Evolutionary conservation across 92 coral and sea anemone genomes (phyloP), one percentile per base, ranked within the genome.

Genomic region (Desmophyllum pertusum): DNA sequence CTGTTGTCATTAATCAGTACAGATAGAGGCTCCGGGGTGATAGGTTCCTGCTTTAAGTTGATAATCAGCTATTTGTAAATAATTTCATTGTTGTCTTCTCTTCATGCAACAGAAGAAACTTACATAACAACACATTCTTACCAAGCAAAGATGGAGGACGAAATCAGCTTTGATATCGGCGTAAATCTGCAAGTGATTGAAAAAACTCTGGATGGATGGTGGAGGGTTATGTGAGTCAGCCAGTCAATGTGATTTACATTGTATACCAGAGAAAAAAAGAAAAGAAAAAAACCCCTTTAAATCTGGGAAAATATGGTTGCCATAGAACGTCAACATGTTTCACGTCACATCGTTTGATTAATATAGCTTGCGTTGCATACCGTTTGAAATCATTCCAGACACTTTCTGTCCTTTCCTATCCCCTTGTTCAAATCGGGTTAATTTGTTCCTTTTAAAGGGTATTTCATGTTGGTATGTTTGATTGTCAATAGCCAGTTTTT

Each of bases 101-200:
- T 61, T 23, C 4, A 25, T 82, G 45, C 39, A 65, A 29, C 72
- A 89, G 92, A 84, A 30, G 89, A 89, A 68, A 79, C 69, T 43
- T 81, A 89, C 69, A 74, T 89, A 63, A 85, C 78, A 30, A 85
- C 83, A 31, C 53, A 50, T n/a, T 70, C 85, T 8, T 89, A 89
- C 75, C 36, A 80, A 61, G 92, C 92, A n/a, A 78, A 64, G 73
- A 63, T 25, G 18, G 23, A 75, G 30, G 92, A 81, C 66, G 92
- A 89, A 76, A 52, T 89, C 21, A 89, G 89, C 76, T 85, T 89
- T 75, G 92, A 89, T 14, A 82, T 89, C 62, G 92, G 92, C 6
- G 89, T 89, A 0, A 75, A 85, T 57, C 86, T 89, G 0, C 69
- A 85, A 18, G 87, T 89, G 30, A 85, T 81, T 17, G 92, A 85